These are phyloP conservation scores for Nothobranchius kuhntae DNA, from an alignment of 2,113 vertebrate genomes.

Conservation along the genomic window DNA sequence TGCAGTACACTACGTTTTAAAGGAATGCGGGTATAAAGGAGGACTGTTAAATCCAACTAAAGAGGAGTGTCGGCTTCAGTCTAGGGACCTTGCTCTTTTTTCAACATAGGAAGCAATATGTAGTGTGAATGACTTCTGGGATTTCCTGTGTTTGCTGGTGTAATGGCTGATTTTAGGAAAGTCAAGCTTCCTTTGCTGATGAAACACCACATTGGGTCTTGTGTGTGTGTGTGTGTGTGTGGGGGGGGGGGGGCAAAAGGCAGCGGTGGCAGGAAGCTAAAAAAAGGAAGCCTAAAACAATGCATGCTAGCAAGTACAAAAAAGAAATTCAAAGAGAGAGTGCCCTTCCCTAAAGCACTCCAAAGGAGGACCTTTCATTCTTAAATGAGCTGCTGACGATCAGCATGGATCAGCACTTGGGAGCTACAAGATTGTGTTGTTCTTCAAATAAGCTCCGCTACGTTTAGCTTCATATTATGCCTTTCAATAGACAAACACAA, in stretches of 20 bases:
- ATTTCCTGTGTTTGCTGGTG: constrained; percentile 77
- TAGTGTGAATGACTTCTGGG: constrained; percentile 74
- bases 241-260: constrained; percentile 12
- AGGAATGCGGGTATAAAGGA: neutral
- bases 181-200: constrained; percentile 26
- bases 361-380: constrained; percentile 61
- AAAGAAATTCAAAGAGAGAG: constrained; percentile 12
- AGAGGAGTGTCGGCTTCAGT: constrained; percentile 57
- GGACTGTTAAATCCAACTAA: constrained; percentile 40
- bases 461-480: constrained; percentile 33
- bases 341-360: constrained; percentile 58
- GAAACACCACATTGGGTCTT: constrained; percentile 11
- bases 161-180: constrained; percentile 65
- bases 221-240: constrained; percentile 14
- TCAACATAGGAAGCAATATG: constrained; percentile 80
- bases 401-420: constrained; percentile 58
- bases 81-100: constrained; percentile 62
- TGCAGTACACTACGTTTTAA: constrained; percentile 26
- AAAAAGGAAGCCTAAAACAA: constrained; percentile 48
- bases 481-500: constrained; percentile 27
- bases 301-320: constrained; percentile 63
- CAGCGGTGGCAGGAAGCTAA: constrained; percentile 56
- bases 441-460: constrained; percentile 48
- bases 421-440: constrained; percentile 36
- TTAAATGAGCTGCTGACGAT: constrained; percentile 67